Conservation (phyloP, 2,113 vertebrate species). For the Benitochromis conjunctus region DNA sequence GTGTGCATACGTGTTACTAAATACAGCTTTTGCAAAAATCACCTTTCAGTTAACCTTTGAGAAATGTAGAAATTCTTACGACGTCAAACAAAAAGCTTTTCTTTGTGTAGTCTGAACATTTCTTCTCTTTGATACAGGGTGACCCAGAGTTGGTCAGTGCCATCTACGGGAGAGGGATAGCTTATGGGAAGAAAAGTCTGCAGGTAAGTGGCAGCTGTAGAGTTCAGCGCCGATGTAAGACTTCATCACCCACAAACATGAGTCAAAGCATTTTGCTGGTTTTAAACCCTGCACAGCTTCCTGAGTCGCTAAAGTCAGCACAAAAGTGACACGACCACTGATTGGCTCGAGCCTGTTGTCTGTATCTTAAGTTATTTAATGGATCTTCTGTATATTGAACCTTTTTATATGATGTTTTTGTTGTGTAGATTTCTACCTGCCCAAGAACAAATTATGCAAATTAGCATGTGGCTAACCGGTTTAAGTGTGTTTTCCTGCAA, state of each 20-base stretch:
- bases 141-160: slow-evolving; percentile 94
- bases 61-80: neutral
- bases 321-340: neutral
- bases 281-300: neutral
- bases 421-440: neutral
- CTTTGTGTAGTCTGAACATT: neutral
- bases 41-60: neutral
- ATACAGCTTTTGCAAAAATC: neutral
- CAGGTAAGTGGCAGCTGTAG: slow-evolving; percentile 78
- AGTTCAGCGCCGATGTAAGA: neutral
- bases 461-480: neutral
- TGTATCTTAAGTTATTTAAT: neutral
- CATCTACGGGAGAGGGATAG: slow-evolving; percentile 95
- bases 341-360: neutral
- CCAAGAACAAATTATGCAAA: neutral
- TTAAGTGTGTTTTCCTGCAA: neutral
- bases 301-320: neutral
- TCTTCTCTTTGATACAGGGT: slow-evolving; percentile 75
- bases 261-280: neutral
- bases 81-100: neutral
- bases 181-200: slow-evolving; percentile 94
- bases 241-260: neutral
- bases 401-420: neutral
- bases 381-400: neutral
- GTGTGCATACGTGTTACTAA: neutral